Conservation (phyloP, 2,113 vertebrate species). For the Triplophysa rosa region DNA sequence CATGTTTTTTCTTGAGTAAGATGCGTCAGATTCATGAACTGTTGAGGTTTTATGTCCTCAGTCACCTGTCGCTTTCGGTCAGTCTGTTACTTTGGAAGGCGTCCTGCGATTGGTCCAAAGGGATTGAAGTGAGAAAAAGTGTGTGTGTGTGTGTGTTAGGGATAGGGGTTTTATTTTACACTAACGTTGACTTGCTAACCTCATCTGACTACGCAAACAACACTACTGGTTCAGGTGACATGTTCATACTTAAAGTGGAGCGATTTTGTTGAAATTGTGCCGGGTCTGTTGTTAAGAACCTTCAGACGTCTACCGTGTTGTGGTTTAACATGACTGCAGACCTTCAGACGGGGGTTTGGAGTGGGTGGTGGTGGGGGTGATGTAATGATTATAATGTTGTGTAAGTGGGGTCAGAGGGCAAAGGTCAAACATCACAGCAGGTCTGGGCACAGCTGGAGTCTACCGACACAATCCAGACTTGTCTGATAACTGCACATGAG, state of each 20-base stretch:
- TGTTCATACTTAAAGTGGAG: too few relatives aligned
- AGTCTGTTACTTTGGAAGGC: not conserved
- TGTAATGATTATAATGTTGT: not conserved
- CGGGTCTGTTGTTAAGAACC: too few relatives aligned
- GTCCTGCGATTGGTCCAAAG: not conserved
- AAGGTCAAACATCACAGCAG: conserved; percentile 8
- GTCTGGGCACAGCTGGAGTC: conserved; percentile 23
- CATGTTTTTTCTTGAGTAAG: not conserved
- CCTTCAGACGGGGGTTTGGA: not conserved
- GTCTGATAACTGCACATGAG: not conserved
- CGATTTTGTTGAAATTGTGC: not conserved
- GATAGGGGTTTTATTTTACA: not conserved
- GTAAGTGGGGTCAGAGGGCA: conserved; percentile 1
- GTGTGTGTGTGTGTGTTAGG: not conserved
- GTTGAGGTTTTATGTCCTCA: not conserved
- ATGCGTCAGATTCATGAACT: not conserved
- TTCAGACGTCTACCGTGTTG: not conserved
- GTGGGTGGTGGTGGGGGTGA: not conserved
- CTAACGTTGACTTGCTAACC: not conserved
- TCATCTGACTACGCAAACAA: not conserved
- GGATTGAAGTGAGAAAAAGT: not conserved
- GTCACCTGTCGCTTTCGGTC: conserved; percentile 37
- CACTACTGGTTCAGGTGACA: too few relatives aligned
- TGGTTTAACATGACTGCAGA: not conserved
- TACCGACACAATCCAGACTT: not conserved